Evolutionary conservation across 2,113 vertebrate species (phyloP).

Genomic region (Delphinus delphis): DNA sequence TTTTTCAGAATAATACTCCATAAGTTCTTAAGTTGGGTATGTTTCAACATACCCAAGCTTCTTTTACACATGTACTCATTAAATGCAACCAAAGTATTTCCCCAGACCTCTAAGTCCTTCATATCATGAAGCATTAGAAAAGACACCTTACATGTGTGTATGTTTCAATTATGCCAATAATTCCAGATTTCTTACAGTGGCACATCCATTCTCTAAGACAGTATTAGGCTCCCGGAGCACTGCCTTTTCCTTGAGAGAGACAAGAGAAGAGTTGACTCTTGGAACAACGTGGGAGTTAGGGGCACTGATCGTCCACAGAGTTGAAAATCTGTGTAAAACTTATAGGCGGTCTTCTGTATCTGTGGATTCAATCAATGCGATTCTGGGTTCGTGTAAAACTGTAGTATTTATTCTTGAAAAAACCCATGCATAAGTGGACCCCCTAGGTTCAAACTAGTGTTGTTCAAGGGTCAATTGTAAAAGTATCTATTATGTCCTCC

Average conservation of each 20-base stretch:
- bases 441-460: not conserved
- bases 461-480: not conserved
- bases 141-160: not conserved
- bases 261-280: not conserved
- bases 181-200: not conserved
- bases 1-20: not conserved
- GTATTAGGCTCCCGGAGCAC: no score
- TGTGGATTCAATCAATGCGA: not conserved
- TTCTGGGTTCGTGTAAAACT: not conserved
- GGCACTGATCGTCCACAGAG: not conserved
- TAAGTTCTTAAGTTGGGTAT: not conserved
- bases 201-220: not conserved
- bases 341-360: not conserved
- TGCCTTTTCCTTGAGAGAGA: not conserved
- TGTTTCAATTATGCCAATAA: not conserved
- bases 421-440: not conserved
- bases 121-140: not conserved
- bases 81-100: not conserved
- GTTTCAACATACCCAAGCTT: not conserved
- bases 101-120: not conserved
- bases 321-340: not conserved
- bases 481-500: not conserved
- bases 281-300: not conserved
- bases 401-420: not conserved
- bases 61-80: not conserved